phyloP scores from a whole-genome alignment of 1,140 invertebrate species.

The Trachelipus rathkii region DNA sequence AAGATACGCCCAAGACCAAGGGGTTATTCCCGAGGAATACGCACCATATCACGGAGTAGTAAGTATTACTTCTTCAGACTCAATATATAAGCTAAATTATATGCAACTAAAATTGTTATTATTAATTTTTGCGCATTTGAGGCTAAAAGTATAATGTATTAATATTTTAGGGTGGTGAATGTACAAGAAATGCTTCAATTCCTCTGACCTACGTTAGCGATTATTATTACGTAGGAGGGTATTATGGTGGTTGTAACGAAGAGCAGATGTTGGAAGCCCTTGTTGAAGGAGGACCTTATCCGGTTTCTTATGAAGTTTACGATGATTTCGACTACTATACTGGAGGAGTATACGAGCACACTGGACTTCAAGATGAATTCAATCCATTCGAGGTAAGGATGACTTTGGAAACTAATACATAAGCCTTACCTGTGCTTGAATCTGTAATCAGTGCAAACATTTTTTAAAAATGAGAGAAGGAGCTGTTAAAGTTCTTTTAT shows the following conservation, averaged over 20 bases:
- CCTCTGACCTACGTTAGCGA: conserved; percentile 50
- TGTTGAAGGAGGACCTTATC: conserved; percentile 55
- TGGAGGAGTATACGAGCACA: conserved; percentile 51
- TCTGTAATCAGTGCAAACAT: too few relatives aligned
- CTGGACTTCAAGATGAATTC: conserved; percentile 48
- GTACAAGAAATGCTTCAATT: conserved; percentile 48
- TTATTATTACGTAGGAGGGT: conserved; percentile 55
- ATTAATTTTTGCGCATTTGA: too few relatives aligned
- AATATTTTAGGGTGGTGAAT: conserved; percentile 38
- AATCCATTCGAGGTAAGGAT: conserved; percentile 48
- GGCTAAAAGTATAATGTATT: background rate
- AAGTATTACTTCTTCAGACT: conserved; percentile 29
- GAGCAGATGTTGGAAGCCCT: conserved; percentile 54
- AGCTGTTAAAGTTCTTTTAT: too few relatives aligned
- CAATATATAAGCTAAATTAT: too few relatives aligned
- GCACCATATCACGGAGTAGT: conserved; percentile 54
- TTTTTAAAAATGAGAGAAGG: too few relatives aligned
- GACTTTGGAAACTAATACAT: background rate
- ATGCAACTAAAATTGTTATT: too few relatives aligned
- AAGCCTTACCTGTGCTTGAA: too few relatives aligned
- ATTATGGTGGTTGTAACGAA: conserved; percentile 54
- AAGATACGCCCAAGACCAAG: conserved; percentile 53
- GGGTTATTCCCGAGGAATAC: conserved; percentile 54
- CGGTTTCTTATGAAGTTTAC: conserved; percentile 55
- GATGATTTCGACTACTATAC: conserved; percentile 52